phyloP scores from a whole-genome alignment of 23 tunicate species.

The Ascidia mentula region DNA sequence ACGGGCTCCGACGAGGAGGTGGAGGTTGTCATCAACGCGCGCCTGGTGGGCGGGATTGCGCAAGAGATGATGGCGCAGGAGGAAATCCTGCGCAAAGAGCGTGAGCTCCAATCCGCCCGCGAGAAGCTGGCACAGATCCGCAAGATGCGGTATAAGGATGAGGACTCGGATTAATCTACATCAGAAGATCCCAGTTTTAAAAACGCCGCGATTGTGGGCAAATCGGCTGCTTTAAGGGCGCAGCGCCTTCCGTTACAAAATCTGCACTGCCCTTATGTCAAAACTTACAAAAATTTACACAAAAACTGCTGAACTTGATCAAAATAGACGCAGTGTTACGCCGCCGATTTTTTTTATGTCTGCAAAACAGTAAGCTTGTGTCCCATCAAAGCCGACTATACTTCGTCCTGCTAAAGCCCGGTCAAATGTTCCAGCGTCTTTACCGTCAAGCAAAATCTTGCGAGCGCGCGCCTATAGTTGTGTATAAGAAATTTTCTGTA shows the following conservation, averaged over 20 bases:
- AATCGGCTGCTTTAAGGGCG: background rate
- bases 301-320: background rate
- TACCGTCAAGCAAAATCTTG: too few species aligned
- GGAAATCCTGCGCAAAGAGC: slow-evolving; percentile 90
- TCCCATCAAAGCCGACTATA: too few species aligned
- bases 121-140: slow-evolving; percentile 92
- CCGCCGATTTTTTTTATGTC: background rate
- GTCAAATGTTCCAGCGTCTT: too few species aligned
- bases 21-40: slow-evolving; percentile 72
- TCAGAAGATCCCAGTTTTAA: background rate
- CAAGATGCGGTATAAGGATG: slow-evolving; percentile 76
- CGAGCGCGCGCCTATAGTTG: too few species aligned
- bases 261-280: background rate
- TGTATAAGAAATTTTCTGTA: background rate
- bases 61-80: slow-evolving; percentile 99
- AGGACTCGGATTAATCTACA: slow-evolving; percentile 64
- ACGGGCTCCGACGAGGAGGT: slow-evolving; percentile 67
- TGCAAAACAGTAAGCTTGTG: too few species aligned
- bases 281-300: too few species aligned
- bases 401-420: too few species aligned
- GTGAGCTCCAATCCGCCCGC: slow-evolving; percentile 88
- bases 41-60: slow-evolving; percentile 91
- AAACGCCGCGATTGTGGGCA: background rate
- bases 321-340: background rate
- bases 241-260: background rate